These are phyloP conservation scores for Ptilodon capucinus DNA, from an alignment of 2,888 invertebrate species.

Conservation along the genomic window DNA sequence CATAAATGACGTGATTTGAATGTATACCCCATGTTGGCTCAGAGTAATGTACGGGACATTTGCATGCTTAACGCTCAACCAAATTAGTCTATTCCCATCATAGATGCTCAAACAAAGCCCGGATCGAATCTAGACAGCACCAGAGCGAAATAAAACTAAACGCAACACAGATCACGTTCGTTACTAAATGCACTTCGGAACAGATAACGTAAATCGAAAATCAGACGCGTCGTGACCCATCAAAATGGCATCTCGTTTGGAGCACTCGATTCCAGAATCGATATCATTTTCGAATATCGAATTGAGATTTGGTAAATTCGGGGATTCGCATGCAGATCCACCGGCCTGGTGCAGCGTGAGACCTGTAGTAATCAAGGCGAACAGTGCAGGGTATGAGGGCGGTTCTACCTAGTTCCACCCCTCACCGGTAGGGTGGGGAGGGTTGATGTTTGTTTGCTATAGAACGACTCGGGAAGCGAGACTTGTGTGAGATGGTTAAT, in stretches of 20 bases:
- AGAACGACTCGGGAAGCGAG: slow-evolving; percentile 42
- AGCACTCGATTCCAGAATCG: slow-evolving; percentile 49
- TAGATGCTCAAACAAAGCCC: slow-evolving; percentile 8
- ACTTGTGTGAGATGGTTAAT: slow-evolving; percentile 49
- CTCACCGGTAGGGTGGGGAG: slow-evolving; percentile 31
- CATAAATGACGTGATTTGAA: slow-evolving; percentile 27
- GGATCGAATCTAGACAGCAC: slow-evolving; percentile 26
- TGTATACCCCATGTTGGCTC: slow-evolving; percentile 13
- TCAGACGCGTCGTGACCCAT: slow-evolving; percentile 44
- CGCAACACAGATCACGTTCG: slow-evolving; percentile 49
- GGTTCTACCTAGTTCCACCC: slow-evolving; percentile 28
- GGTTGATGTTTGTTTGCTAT: slow-evolving; percentile 48
- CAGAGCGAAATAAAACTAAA: slow-evolving; percentile 21
- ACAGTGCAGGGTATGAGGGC: slow-evolving; percentile 43
- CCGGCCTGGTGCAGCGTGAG: slow-evolving; percentile 53
- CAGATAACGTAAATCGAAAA: slow-evolving; percentile 53
- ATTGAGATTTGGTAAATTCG: slow-evolving; percentile 66
- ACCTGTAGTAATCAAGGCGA: slow-evolving; percentile 49
- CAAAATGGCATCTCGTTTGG: slow-evolving; percentile 57
- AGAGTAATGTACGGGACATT: slow-evolving; percentile 16
- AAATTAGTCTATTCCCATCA: slow-evolving; percentile 23
- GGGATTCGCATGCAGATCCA: slow-evolving; percentile 73
- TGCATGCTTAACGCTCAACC: slow-evolving; percentile 17
- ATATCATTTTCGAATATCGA: slow-evolving; percentile 59
- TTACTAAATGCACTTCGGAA: slow-evolving; percentile 47